Conservation (phyloP, 2,888 invertebrate species). For the Aphelenchoides bicaudatus region DNA sequence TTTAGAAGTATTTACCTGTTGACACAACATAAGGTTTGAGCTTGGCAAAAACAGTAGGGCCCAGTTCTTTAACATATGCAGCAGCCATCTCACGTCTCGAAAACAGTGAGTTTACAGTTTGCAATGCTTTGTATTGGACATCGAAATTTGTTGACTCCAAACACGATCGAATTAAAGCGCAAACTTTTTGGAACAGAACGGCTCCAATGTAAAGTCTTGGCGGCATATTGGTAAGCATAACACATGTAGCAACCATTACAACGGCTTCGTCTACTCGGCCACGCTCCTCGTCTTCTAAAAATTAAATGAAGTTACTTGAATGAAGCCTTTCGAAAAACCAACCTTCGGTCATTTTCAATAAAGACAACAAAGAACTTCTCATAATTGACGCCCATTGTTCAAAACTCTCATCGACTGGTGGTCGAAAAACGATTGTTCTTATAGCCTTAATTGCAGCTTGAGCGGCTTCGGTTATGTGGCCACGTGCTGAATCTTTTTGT, state of each 20-base stretch:
- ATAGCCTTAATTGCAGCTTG: constrained; percentile 68
- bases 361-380: constrained; percentile 81
- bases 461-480: constrained; percentile 61
- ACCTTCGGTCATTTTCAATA: constrained; percentile 75
- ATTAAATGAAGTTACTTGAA: neutral
- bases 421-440: constrained; percentile 19
- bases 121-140: constrained; percentile 75
- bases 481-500: constrained; percentile 70
- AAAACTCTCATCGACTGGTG: constrained; percentile 6
- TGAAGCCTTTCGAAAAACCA: neutral
- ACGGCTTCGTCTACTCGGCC: constrained; percentile 72
- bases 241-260: constrained; percentile 81
- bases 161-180: constrained; percentile 29
- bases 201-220: constrained; percentile 71
- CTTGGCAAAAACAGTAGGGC: constrained; percentile 69
- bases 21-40: no score
- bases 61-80: constrained; percentile 78
- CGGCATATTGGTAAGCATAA: constrained; percentile 79
- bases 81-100: constrained; percentile 71
- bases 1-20: no score
- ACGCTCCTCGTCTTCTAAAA: constrained; percentile 32
- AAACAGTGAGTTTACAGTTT: constrained; percentile 75
- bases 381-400: constrained; percentile 72
- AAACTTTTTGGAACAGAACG: constrained; percentile 76
- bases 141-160: constrained; percentile 55